Conservation (phyloP, 2,888 invertebrate genomes). For the Dioctria linearis region DNA sequence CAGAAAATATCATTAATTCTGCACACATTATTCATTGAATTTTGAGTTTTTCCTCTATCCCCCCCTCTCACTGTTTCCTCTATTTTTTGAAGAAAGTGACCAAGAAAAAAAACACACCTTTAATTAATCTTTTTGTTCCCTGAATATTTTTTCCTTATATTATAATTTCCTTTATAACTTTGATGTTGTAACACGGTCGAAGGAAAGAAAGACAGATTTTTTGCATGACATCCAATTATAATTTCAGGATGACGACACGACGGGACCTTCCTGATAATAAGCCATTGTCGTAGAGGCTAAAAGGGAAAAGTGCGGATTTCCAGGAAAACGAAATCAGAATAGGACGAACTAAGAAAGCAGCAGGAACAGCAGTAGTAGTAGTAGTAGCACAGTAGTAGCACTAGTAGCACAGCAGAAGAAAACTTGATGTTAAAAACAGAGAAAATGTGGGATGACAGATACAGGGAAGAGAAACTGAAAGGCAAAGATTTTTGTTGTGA, state of each 20-base stretch:
- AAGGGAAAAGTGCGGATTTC: constrained; percentile 46
- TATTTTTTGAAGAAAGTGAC: too few relatives aligned
- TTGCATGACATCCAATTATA: constrained; percentile 44
- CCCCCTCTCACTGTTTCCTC: too few relatives aligned
- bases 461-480: not conserved
- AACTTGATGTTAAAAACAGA: constrained; percentile 28
- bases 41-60: too few relatives aligned
- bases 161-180: too few relatives aligned
- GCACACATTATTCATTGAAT: too few relatives aligned
- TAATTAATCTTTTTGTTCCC: too few relatives aligned
- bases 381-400: too few relatives aligned
- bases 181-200: too few relatives aligned
- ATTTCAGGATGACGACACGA: constrained; percentile 39
- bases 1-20: too few relatives aligned
- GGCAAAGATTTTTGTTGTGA: constrained; percentile 42
- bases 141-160: too few relatives aligned
- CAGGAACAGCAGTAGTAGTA: not conserved
- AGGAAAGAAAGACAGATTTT: not conserved
- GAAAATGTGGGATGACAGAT: constrained; percentile 27
- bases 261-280: constrained; percentile 39
- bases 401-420: not conserved
- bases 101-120: too few relatives aligned
- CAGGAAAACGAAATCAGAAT: constrained; percentile 40
- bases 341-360: constrained; percentile 35
- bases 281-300: constrained; percentile 28